Conservation (phyloP, 2,888 invertebrate species). For the Eupelmus urozonus region DNA sequence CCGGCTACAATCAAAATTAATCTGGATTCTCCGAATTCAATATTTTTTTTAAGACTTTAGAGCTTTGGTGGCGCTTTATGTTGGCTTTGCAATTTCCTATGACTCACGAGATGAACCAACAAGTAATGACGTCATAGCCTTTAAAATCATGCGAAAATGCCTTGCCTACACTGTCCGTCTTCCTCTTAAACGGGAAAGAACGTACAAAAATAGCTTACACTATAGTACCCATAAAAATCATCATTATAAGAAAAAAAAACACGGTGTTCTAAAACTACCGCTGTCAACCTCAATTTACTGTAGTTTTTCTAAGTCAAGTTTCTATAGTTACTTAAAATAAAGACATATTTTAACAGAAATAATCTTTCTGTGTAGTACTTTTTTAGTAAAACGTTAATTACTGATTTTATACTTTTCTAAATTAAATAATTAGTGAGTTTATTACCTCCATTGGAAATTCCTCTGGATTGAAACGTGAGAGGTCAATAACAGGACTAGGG, state of each 20-base stretch:
- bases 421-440: not conserved
- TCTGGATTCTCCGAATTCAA: too few relatives aligned
- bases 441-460: constrained; percentile 79
- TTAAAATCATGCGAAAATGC: constrained; percentile 47
- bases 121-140: constrained; percentile 47
- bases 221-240: not conserved
- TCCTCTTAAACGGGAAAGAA: constrained; percentile 24
- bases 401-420: not conserved
- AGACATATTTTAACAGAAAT: too few relatives aligned
- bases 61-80: constrained; percentile 2
- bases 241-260: not conserved
- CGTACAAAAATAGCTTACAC: constrained; percentile 27
- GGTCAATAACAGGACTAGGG: constrained; percentile 78
- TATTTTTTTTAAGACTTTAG: not conserved
- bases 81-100: constrained; percentile 52
- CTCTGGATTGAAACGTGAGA: constrained; percentile 79
- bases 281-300: too few relatives aligned
- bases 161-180: constrained; percentile 14
- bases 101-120: constrained; percentile 51
- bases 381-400: too few relatives aligned
- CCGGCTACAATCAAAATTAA: too few relatives aligned
- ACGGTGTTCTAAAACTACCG: not conserved
- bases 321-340: too few relatives aligned
- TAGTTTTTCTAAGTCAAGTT: too few relatives aligned
- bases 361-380: too few relatives aligned